Percentiles rank a stretch among this genome's conserved stretches.
Conservation (phyloP, 2,113 vertebrate genomes). For the Poecilia latipinna region DNA sequence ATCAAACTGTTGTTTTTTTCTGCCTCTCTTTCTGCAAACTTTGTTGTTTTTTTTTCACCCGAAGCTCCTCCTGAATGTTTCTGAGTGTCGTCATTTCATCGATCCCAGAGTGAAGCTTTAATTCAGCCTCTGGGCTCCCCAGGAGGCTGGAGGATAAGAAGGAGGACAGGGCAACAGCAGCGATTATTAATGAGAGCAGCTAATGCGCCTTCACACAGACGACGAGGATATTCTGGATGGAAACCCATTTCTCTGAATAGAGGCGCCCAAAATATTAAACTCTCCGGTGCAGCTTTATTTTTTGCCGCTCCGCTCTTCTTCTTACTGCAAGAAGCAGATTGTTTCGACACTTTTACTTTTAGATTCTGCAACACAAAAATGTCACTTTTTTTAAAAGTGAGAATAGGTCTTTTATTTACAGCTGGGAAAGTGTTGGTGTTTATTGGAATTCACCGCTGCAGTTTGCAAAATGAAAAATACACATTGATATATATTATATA, state of each 20-base stretch:
- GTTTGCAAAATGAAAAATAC: neutral
- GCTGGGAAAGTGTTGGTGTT: neutral
- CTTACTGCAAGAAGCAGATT: too few relatives aligned
- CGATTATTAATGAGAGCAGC: slow-evolving; percentile 67
- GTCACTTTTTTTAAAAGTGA: slow-evolving; percentile 15
- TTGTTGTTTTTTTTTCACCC: neutral
- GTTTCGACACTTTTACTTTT: too few relatives aligned
- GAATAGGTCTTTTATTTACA: slow-evolving; percentile 17
- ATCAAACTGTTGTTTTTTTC: neutral
- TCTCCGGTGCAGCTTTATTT: slow-evolving; percentile 46
- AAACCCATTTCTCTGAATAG: slow-evolving; percentile 73
- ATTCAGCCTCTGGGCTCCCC: slow-evolving; percentile 45
- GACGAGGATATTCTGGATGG: slow-evolving; percentile 65
- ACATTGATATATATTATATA: too few relatives aligned
- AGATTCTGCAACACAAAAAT: slow-evolving; percentile 27
- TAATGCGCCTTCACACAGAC: slow-evolving; percentile 55
- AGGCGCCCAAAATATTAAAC: slow-evolving; percentile 61
- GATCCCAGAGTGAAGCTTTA: slow-evolving; percentile 41
- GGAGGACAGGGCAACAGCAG: slow-evolving; percentile 68
- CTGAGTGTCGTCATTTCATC: slow-evolving; percentile 20
- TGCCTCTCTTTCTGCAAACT: neutral
- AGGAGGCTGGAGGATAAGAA: slow-evolving; percentile 56
- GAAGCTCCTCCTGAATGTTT: slow-evolving; percentile 11
- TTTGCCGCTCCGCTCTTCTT: slow-evolving; percentile 39
- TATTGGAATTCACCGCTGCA: neutral